Evolutionary conservation across 2,888 invertebrate genomes (phyloP).

Genomic region (Lobophora halterata): DNA sequence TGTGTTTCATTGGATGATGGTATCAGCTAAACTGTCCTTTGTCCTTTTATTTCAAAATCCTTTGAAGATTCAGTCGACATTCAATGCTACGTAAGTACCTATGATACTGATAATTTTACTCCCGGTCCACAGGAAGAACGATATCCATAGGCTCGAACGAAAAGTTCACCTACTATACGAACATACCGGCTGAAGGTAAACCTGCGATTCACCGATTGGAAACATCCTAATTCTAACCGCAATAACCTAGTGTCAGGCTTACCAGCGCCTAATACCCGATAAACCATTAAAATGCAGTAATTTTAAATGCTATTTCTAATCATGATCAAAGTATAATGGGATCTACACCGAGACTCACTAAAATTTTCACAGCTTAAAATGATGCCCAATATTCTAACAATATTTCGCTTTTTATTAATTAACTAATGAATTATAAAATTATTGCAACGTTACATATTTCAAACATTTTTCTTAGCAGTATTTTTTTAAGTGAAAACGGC

Average conservation of each 20-base stretch:
- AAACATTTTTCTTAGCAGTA: too few species aligned
- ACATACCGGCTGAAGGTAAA: constrained; percentile 75
- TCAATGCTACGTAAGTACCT: constrained; percentile 30
- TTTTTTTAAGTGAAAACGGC: too few species aligned
- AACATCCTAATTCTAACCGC: constrained; percentile 65
- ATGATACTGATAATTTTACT: constrained; percentile 48
- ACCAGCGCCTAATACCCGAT: constrained; percentile 69
- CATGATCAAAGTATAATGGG: constrained; percentile 45
- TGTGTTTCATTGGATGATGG: too few species aligned
- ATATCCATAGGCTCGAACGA: constrained; percentile 74
- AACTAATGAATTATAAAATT: constrained; percentile 6
- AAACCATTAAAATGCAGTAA: constrained; percentile 46
- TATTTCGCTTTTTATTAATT: constrained; percentile 24
- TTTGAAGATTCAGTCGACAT: background rate
- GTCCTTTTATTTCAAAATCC: too few species aligned
- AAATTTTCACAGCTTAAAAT: constrained; percentile 20
- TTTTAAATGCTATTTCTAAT: constrained; percentile 51
- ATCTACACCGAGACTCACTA: constrained; percentile 24
- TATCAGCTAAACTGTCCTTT: too few species aligned
- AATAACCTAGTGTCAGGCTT: constrained; percentile 74
- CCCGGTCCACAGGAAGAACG: constrained; percentile 74
- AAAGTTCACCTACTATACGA: constrained; percentile 74
- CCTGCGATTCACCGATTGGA: constrained; percentile 62
- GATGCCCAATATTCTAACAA: constrained; percentile 23
- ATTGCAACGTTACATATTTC: too few species aligned